A percentile compares a stretch with the other conserved stretches of the same genome.
Conservation (phyloP, 2,113 vertebrate genomes). For the Nestor notabilis region DNA sequence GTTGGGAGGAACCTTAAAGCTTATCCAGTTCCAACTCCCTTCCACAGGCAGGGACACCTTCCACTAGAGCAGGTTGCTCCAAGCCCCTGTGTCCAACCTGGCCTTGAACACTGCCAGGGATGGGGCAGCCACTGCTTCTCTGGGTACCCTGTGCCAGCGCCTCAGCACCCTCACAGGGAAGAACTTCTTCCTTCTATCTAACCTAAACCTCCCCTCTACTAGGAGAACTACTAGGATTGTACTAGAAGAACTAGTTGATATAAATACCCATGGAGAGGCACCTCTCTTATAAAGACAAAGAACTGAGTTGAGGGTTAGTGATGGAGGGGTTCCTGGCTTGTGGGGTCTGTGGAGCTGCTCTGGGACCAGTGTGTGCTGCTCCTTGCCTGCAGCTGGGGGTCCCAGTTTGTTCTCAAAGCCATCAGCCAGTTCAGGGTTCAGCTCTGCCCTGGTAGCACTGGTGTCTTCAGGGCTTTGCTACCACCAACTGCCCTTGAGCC, state of each 20-base stretch:
- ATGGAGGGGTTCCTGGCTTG: rapidly evolving
- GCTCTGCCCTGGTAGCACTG: rapidly evolving
- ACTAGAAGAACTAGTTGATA: not conserved
- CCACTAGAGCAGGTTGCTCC: no score
- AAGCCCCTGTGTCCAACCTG: no score
- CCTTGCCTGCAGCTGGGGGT: not conserved
- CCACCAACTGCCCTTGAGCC: not conserved
- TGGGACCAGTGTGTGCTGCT: not conserved
- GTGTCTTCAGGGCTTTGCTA: not conserved
- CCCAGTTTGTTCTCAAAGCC: not conserved
- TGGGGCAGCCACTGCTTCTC: not conserved
- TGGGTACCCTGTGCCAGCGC: not conserved
- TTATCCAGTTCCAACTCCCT: not conserved
- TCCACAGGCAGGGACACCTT: not conserved
- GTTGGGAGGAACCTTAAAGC: not conserved
- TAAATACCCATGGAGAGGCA: rapidly evolving
- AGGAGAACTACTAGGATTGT: not conserved
- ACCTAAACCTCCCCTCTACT: not conserved
- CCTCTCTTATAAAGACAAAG: not conserved
- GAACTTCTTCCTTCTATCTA: not conserved
- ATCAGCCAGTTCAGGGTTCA: rapidly evolving
- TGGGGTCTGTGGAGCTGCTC: not conserved
- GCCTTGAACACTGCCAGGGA: no score
- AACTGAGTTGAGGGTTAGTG: rapidly evolving
- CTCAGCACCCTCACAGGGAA: not conserved